Evolutionary conservation across 2,888 invertebrate species (phyloP), one percentile per base, ranked within the genome.

Genomic region (Polydrusus cervinus): DNA sequence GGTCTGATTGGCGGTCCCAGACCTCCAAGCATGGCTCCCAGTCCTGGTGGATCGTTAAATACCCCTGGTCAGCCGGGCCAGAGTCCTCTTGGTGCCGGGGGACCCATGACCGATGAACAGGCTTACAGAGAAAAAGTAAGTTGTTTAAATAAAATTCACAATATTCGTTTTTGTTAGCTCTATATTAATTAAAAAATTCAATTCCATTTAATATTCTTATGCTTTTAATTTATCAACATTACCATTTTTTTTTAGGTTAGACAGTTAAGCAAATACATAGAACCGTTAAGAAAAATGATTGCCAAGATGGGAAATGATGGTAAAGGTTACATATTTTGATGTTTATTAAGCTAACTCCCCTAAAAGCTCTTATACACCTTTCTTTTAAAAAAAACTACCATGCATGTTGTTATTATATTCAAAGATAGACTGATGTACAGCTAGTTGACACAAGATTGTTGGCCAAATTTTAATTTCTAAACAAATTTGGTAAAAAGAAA

Each of bases 211-310:
- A n/a, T n/a, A n/a, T n/a, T n/a, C n/a, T n/a, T n/a, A n/a, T n/a
- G n/a, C n/a, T n/a, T n/a, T n/a, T n/a, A n/a, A n/a, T n/a, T n/a
- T n/a, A n/a, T n/a, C n/a, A n/a, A n/a, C n/a, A 67, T 8, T 49
- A 2, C n/a, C 8, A 65, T 13, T 72, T 61, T 68, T 9, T 74
- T 71, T 25, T 43, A 77, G 77, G 75, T 78, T 25, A 92, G 96
- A 38, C 96, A 97, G 84, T 90, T 98, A 38, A 95, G 95, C 81
- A 97, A 96, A 87, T 98, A 97, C 85, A 96, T 98, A 80, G 98
- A 97, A 82, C 97, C 98, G 0, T 88, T 98, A 25, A 90, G 95
- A 60, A 91, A 95, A 77, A 97, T 97, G 95, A 96, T 98, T 79
- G 93, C 95, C 68, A 91, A 93, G 83, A 94, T 94, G 89, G 94